These are phyloP conservation scores for Prolemur simus DNA, from an alignment of 2,113 vertebrate genomes.

Conservation along the genomic window DNA sequence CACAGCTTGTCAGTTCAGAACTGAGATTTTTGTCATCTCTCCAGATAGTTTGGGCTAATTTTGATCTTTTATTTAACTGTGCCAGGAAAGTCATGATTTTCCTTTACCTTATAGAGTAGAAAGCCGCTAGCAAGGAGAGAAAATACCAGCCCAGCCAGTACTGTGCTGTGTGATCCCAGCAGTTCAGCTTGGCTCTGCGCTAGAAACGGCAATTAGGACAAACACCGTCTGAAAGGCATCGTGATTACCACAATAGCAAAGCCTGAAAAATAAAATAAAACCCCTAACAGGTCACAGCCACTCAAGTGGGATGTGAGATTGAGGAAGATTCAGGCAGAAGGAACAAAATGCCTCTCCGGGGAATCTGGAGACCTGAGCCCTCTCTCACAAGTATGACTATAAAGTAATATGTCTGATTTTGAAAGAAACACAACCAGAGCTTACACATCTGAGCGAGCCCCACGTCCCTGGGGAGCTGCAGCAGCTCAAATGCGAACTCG, in stretches of 20 bases:
- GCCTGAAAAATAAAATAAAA: background rate
- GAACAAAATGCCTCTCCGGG: background rate
- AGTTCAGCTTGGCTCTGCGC: background rate
- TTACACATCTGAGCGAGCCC: background rate
- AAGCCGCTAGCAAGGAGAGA: background rate
- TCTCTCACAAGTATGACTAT: background rate
- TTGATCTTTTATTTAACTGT: conserved; percentile 2
- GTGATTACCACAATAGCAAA: background rate
- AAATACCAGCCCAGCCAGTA: background rate
- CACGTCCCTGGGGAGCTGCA: background rate
- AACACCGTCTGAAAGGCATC: background rate
- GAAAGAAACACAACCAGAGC: conserved; percentile 26
- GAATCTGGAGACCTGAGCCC: background rate
- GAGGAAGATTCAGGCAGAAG: conserved; percentile 7
- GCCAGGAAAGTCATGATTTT: conserved; percentile 1
- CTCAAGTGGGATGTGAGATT: background rate
- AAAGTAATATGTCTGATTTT: conserved; percentile 45
- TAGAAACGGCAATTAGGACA: background rate
- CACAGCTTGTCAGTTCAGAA: background rate
- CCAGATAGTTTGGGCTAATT: background rate
- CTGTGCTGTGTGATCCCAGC: too few species aligned
- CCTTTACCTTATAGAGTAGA: background rate
- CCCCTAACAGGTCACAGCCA: background rate
- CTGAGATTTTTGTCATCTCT: background rate
- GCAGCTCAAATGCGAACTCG: background rate